Conservation (phyloP, 2,888 invertebrate genomes). For the Pteria penguin region DNA sequence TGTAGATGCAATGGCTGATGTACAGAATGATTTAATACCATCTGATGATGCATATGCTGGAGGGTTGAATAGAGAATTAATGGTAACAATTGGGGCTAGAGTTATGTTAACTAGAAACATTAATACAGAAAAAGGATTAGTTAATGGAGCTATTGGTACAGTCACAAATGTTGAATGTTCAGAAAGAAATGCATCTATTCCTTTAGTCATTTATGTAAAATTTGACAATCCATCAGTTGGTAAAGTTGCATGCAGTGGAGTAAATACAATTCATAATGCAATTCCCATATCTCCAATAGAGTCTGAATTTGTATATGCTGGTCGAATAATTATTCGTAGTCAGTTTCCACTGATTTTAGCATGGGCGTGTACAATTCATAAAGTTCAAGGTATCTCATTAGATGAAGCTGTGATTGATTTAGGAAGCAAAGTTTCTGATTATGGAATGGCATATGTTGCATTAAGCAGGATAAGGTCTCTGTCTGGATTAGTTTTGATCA, state of each 20-base stretch:
- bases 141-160: slow-evolving; percentile 21
- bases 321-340: slow-evolving; percentile 14
- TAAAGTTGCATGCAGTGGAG: slow-evolving; percentile 3
- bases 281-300: slow-evolving; percentile 16
- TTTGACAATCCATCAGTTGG: slow-evolving; percentile 38
- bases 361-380: slow-evolving; percentile 41
- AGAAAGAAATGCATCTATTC: neutral
- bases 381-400: slow-evolving; percentile 40
- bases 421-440: slow-evolving; percentile 33
- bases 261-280: slow-evolving; percentile 14
- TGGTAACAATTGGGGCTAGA: neutral
- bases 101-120: slow-evolving; percentile 21
- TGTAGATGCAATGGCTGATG: slow-evolving; percentile 1
- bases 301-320: slow-evolving; percentile 13
- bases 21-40: slow-evolving; percentile 1
- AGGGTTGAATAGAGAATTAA: neutral
- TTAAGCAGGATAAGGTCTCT: slow-evolving; percentile 28
- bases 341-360: slow-evolving; percentile 25
- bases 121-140: neutral
- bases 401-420: slow-evolving; percentile 17
- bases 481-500: slow-evolving; percentile 7
- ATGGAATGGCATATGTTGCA: slow-evolving; percentile 41
- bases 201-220: slow-evolving; percentile 12
- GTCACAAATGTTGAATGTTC: slow-evolving; percentile 2
- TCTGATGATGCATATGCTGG: slow-evolving; percentile 7